These are phyloP conservation scores for Hafferia zeledoni DNA, from an alignment of 2,797 vertebrate genomes.

Conservation along the genomic window DNA sequence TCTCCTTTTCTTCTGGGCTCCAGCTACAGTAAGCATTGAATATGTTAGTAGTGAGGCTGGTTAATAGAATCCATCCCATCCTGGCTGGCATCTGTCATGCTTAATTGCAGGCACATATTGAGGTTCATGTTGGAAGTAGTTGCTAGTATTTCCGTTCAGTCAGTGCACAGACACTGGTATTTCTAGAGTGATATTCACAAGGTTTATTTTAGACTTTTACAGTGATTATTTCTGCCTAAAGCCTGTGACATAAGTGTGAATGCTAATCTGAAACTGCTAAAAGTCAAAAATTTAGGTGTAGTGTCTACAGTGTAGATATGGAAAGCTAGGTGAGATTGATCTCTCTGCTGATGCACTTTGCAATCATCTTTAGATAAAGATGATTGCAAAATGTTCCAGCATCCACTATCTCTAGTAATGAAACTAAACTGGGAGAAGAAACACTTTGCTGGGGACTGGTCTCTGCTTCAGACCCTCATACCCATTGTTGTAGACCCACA, in stretches of 20 bases:
- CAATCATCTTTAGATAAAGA: background rate
- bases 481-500: background rate
- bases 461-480: background rate
- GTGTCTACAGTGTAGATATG: background rate
- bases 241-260: background rate
- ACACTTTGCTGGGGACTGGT: background rate
- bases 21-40: background rate
- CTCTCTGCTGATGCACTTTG: background rate
- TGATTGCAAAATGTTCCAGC: background rate
- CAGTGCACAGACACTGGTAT: background rate
- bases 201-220: background rate
- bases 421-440: background rate
- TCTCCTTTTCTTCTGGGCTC: background rate
- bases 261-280: background rate
- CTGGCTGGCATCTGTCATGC: background rate
- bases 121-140: background rate
- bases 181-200: background rate
- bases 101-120: background rate
- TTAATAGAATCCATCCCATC: background rate
- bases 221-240: background rate
- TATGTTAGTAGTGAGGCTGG: background rate
- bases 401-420: background rate
- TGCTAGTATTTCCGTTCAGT: background rate
- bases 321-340: background rate
- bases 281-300: background rate